Conservation (phyloP, 30 jellyfish, hydroid and myxozoan genomes). For the Cassiopea xamachana region DNA sequence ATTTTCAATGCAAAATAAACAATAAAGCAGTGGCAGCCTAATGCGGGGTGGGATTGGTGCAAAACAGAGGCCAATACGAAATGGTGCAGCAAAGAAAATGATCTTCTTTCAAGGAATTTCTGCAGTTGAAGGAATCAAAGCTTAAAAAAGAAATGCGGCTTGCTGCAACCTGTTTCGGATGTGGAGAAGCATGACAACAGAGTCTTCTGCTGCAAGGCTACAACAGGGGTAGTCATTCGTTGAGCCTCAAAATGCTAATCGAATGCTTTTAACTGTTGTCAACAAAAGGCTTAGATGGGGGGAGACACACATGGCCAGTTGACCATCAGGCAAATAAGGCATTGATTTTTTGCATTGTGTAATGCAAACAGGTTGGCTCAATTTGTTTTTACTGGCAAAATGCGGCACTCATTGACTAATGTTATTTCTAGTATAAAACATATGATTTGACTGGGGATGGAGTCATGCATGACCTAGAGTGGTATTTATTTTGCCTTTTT, state of each 20-base stretch:
- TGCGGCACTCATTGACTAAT: background rate
- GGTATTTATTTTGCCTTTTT: constrained; percentile 28
- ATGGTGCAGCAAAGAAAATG: background rate
- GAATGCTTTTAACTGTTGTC: background rate
- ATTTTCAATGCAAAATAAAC: background rate
- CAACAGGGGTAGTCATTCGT: background rate
- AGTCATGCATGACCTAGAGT: constrained; percentile 12
- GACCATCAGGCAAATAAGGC: background rate
- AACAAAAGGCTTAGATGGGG: background rate
- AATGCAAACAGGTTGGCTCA: background rate
- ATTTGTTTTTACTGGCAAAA: background rate
- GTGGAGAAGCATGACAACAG: background rate
- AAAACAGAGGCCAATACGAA: background rate
- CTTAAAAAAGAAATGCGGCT: background rate
- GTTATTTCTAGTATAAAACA: constrained; percentile 4
- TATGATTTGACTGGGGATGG: constrained; percentile 34
- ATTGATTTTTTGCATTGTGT: background rate
- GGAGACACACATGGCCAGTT: background rate
- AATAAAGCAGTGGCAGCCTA: background rate
- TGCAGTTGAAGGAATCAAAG: background rate
- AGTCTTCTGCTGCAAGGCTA: background rate
- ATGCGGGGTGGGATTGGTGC: background rate
- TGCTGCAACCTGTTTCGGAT: background rate
- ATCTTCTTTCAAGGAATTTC: background rate
- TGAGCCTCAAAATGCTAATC: background rate